phyloP scores from a whole-genome alignment of 2,888 invertebrate species.

The Melanotus villosus region DNA sequence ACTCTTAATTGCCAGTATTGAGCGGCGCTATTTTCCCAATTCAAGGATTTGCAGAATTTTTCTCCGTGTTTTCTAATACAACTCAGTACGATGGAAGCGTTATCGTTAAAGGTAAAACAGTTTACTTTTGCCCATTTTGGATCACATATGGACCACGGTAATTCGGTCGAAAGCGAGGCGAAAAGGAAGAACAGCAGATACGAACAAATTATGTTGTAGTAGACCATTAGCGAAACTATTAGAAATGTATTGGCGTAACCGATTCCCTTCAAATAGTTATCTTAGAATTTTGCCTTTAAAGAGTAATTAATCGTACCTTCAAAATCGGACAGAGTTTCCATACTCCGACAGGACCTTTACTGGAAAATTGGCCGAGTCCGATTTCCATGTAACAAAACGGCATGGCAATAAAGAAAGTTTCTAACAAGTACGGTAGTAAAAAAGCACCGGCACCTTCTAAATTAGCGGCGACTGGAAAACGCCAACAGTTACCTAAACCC shows the following conservation, averaged over 20 bases:
- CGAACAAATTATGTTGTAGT: constrained; percentile 25
- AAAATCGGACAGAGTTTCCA: constrained; percentile 28
- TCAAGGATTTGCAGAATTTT: not conserved
- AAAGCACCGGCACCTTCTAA: constrained; percentile 9
- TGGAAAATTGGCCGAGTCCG: constrained; percentile 24
- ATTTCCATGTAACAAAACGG: constrained; percentile 26
- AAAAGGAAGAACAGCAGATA: constrained; percentile 17
- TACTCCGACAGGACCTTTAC: constrained; percentile 5
- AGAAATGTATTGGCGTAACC: not conserved
- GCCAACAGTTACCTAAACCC: constrained; percentile 27
- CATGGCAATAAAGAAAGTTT: constrained; percentile 11
- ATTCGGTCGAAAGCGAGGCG: constrained; percentile 4
- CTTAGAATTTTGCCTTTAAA: too few relatives aligned
- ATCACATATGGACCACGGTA: constrained; percentile 27
- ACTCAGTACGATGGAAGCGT: constrained; percentile 8
- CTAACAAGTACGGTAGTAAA: constrained; percentile 18
- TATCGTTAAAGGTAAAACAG: constrained; percentile 20
- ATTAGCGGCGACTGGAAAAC: constrained; percentile 20
- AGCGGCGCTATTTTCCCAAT: constrained; percentile 24
- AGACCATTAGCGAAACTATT: constrained; percentile 3
- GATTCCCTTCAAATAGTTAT: too few relatives aligned
- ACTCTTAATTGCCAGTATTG: constrained; percentile 25
- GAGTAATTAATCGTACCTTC: not conserved
- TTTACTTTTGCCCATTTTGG: constrained; percentile 23
- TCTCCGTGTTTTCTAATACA: constrained; percentile 8